Percentiles rank a stretch among this genome's conserved stretches.
Evolutionary conservation across 1,140 invertebrate genomes (phyloP).

Genomic region (Rhopalosiphum maidis): DNA sequence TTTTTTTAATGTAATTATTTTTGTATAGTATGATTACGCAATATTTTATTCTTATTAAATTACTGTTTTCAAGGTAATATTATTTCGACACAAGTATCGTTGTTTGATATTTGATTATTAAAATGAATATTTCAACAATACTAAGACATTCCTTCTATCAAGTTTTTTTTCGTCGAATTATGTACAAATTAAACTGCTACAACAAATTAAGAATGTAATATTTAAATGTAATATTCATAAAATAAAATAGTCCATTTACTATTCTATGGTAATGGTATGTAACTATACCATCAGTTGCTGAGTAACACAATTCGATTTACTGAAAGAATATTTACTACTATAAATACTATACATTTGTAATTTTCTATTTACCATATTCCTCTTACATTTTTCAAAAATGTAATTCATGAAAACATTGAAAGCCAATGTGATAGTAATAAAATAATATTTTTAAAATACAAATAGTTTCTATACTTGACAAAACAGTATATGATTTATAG

Average conservation of each 20-base stretch:
- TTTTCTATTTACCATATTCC: neutral
- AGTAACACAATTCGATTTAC: neutral
- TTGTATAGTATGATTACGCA: neutral
- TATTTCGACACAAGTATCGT: constrained; percentile 1
- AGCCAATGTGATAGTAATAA: neutral
- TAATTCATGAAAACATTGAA: neutral
- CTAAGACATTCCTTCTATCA: neutral
- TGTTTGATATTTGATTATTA: constrained; percentile 7
- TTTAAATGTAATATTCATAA: neutral
- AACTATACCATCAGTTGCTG: neutral
- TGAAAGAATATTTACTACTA: neutral
- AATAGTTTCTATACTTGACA: neutral
- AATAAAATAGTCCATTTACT: neutral
- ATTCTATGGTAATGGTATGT: no score
- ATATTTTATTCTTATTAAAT: constrained; percentile 16
- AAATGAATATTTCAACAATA: neutral
- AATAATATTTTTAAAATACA: neutral
- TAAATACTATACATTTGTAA: neutral
- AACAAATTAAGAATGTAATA: neutral
- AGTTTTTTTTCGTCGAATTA: neutral
- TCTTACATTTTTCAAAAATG: neutral
- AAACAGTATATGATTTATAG: neutral
- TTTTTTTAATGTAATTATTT: neutral
- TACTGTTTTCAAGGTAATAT: constrained; percentile 16
- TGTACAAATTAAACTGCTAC: neutral